Evolutionary conservation across 2,113 vertebrate species (phyloP).

Genomic region (Andinoacara biseriatus): DNA sequence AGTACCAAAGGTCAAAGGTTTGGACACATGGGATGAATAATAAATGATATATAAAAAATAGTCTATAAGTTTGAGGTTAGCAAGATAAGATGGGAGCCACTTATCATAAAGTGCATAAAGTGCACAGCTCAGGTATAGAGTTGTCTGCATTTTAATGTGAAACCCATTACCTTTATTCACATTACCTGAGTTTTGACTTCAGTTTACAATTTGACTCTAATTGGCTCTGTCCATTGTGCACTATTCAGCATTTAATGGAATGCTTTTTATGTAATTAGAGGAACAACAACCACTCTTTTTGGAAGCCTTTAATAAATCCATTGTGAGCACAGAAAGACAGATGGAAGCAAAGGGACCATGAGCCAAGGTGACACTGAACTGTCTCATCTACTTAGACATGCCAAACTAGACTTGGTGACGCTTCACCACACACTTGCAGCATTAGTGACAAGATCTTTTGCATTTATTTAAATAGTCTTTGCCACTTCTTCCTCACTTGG

Average conservation of each 20-base stretch:
- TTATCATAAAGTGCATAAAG: background rate
- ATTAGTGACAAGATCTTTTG: background rate
- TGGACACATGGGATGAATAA: background rate
- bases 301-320: background rate
- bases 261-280: background rate
- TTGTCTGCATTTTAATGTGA: conserved; percentile 3
- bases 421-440: background rate
- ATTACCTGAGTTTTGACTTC: background rate
- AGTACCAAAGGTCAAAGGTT: background rate
- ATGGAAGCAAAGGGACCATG: conserved; percentile 32
- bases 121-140: background rate
- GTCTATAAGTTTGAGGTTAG: conserved; percentile 1
- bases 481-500: background rate
- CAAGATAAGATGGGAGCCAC: conserved; percentile 1
- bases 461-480: background rate
- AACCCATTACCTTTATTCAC: background rate
- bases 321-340: conserved; percentile 25
- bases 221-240: background rate
- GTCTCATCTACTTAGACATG: conserved; percentile 40
- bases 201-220: background rate
- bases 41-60: conserved; percentile 17
- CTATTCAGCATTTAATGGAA: background rate
- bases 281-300: background rate
- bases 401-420: conserved; percentile 18
- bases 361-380: conserved; percentile 37